These are phyloP conservation scores for Tokudaia muenninki DNA, from an alignment of 2,797 vertebrate genomes.

Conservation along the genomic window DNA sequence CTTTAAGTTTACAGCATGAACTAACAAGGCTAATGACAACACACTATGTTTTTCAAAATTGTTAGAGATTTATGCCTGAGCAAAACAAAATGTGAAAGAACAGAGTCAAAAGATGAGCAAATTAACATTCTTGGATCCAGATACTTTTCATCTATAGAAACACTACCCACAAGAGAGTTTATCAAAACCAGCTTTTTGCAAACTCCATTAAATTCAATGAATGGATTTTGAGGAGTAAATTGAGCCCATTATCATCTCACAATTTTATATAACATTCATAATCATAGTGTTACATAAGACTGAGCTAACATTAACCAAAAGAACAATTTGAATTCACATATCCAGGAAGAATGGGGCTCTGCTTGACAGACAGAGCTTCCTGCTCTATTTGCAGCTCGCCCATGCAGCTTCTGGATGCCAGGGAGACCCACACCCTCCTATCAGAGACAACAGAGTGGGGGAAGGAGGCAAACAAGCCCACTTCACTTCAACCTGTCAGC, in stretches of 20 bases:
- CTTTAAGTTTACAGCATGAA: constrained; percentile 36
- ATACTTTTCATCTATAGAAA: constrained; percentile 51
- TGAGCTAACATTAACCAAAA: constrained; percentile 73
- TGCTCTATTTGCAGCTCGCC: constrained; percentile 58
- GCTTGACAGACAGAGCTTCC: constrained; percentile 67
- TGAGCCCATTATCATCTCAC: constrained; percentile 70
- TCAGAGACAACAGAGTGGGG: constrained; percentile 70
- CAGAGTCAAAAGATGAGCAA: constrained; percentile 6
- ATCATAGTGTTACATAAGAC: constrained; percentile 78
- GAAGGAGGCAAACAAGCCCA: constrained; percentile 75
- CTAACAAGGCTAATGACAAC: neutral
- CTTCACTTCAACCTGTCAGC: constrained; percentile 79
- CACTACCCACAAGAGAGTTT: constrained; percentile 59
- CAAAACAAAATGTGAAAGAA: neutral
- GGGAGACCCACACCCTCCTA: constrained; percentile 65
- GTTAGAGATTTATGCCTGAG: neutral
- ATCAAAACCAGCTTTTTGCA: constrained; percentile 67
- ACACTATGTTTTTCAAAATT: neutral
- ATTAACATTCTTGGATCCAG: constrained; percentile 28
- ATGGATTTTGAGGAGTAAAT: constrained; percentile 79
- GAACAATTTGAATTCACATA: constrained; percentile 73
- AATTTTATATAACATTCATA: constrained; percentile 81
- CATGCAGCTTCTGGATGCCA: constrained; percentile 53
- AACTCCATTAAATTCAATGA: constrained; percentile 72
- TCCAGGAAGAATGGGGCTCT: constrained; percentile 55